These are phyloP conservation scores for Dicranocentrus wangi DNA, from an alignment of 2,888 invertebrate genomes.

Conservation along the genomic window DNA sequence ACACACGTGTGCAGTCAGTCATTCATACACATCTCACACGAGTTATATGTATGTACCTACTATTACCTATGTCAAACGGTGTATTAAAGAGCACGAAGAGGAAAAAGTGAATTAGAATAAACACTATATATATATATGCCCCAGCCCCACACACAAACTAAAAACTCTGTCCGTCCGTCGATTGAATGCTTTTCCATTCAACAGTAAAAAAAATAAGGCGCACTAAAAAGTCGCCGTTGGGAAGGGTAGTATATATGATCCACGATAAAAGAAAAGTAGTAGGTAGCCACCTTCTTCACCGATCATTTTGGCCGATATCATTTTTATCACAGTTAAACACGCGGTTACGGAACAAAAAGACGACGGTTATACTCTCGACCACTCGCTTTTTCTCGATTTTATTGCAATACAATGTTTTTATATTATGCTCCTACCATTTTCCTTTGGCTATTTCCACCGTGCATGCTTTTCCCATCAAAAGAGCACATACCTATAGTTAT, in stretches of 20 bases:
- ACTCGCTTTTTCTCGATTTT: background rate
- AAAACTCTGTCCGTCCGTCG: too few relatives aligned
- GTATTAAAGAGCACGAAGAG: background rate
- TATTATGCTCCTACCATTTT: too few relatives aligned
- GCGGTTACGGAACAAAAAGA: conserved; percentile 28
- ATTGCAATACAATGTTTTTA: conserved; percentile 29
- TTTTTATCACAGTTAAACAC: conserved; percentile 55
- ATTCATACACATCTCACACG: too few relatives aligned
- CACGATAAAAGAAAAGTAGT: conserved; percentile 18
- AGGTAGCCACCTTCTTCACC: conserved; percentile 22
- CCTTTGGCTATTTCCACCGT: too few relatives aligned
- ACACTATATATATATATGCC: conserved; percentile 1
- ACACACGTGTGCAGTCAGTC: background rate
- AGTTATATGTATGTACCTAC: background rate
- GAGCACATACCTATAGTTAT: too few relatives aligned
- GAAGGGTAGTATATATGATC: conserved; percentile 5
- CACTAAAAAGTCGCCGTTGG: too few relatives aligned
- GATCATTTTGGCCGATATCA: conserved; percentile 35
- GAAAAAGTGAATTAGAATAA: conserved; percentile 48
- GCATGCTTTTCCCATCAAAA: background rate
- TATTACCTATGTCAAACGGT: background rate
- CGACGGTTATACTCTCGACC: background rate
- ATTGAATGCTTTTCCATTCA: conserved; percentile 7
- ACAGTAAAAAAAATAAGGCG: conserved; percentile 3
- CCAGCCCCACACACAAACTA: too few relatives aligned